These are phyloP conservation scores for Leptinotarsa juncta DNA, from an alignment of 2,888 invertebrate species.

Conservation along the genomic window DNA sequence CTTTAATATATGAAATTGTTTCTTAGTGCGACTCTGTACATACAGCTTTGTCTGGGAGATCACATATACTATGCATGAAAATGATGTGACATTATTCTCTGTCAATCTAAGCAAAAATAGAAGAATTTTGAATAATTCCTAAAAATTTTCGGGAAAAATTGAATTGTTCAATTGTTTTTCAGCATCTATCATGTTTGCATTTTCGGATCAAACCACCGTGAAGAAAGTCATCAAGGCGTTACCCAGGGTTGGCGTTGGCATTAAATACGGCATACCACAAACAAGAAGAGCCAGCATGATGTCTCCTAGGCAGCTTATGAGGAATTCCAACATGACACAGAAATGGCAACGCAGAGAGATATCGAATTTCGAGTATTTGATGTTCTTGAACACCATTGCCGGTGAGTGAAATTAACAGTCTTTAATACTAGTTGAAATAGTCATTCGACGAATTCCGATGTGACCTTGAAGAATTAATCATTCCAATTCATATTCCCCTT, in stretches of 20 bases:
- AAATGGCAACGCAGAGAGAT: conserved; percentile 99
- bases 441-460: background rate
- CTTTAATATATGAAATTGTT: no score
- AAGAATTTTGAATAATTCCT: no score
- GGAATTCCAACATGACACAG: conserved; percentile 99
- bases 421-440: background rate
- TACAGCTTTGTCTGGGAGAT: no score
- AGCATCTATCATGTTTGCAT: conserved; percentile 99
- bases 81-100: no score
- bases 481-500: no score
- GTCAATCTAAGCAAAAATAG: no score
- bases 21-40: no score
- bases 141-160: no score
- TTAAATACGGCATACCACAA: conserved; percentile 99
- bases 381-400: conserved; percentile 99
- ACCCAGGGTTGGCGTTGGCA: conserved; percentile 97
- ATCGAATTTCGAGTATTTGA: conserved; percentile 99
- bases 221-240: conserved; percentile 98
- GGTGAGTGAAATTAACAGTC: conserved; percentile 71
- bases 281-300: conserved; percentile 97
- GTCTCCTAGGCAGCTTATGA: conserved; percentile 98
- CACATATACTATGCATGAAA: no score
- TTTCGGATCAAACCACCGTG: conserved; percentile 96
- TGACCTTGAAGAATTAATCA: no score
- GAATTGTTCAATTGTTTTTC: conserved; percentile 62